Percentiles rank a stretch among this genome's conserved stretches.
phyloP scores from a whole-genome alignment of 92 coral and sea anemone genomes.

The Porites evermanni region DNA sequence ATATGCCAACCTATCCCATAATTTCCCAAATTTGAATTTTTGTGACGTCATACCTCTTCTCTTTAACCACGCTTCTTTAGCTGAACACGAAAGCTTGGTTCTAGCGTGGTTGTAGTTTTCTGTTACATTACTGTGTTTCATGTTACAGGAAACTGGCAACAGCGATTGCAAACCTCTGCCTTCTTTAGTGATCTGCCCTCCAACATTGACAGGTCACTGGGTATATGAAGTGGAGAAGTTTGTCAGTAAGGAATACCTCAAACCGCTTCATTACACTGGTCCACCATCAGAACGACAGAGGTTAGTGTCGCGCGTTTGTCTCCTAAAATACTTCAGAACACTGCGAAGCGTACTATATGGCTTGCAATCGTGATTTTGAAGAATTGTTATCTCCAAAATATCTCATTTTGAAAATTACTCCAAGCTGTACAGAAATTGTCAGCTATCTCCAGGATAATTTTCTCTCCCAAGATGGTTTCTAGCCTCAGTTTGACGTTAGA shows the following conservation, averaged over 20 bases:
- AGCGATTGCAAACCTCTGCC: conserved; percentile 89
- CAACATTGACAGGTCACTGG: conserved; percentile 98
- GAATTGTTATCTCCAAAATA: no score
- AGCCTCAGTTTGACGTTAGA: no score
- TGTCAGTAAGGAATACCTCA: conserved; percentile 88
- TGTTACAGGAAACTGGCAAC: conserved; percentile 74
- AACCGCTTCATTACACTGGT: conserved; percentile 95
- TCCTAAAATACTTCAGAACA: not conserved
- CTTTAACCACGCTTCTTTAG: no score
- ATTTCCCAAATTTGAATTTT: no score
- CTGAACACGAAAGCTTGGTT: no score
- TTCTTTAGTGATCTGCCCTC: conserved; percentile 98
- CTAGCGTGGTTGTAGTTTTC: not conserved
- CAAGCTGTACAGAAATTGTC: no score
- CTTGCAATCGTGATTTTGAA: not conserved
- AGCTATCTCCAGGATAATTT: no score
- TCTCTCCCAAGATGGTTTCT: no score
- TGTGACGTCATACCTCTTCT: no score
- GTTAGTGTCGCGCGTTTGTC: conserved; percentile 17
- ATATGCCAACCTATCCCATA: no score
- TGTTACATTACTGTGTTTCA: not conserved
- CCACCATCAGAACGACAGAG: conserved; percentile 94
- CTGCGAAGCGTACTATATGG: not conserved
- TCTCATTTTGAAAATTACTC: no score
- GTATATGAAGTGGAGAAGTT: conserved; percentile 98